Evolutionary conservation across 2,113 vertebrate genomes (phyloP), one percentile per base, ranked within the genome.

Genomic region (Lycocorax pyrrhopterus): DNA sequence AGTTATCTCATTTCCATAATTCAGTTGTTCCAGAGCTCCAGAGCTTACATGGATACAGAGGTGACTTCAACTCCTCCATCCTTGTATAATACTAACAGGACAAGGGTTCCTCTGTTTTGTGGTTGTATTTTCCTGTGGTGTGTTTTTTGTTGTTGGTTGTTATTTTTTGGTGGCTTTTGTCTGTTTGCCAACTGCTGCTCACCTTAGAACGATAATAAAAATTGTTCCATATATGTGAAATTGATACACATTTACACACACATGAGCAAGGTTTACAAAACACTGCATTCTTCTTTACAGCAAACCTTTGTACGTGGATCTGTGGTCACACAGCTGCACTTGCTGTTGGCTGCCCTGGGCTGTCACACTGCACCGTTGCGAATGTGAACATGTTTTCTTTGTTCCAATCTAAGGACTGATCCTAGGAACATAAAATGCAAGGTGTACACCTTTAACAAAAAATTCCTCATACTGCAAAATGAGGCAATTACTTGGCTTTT

Each of bases 401-500:
- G 93, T 88, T 84, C 84, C 88, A 90, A 60, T 49, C 71, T n/a
- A 43, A 95, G 94, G 75, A 32, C 47, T 41, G 55, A 87, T 94
- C 84, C 84, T 64, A n/a, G 75, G 92, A 94, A 91, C 87, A 69
- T 59, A 86, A 95, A 96, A 95, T 23, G 68, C 68, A 49, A 93
- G 94, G 88, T 9, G 11, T 92, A 77, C 35, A 53, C 69, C 96
- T 98, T 97, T 78, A 87, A 94, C 64, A 76, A 51, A 49, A 39
- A 26, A 10, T 4, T 27, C 83, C 21, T 1, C 94, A 29, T 93
- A 6, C 68, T 84, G 60, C 89, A 94, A 92, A 97, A 91, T 30
- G 96, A 97, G 94, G 97, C 98, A 97, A 98, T 98, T 97, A 97
- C 94, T 97, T 96, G 95, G 94, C 84, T 95, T 97, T 93, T 90